A percentile compares a stretch with the other conserved stretches of the same genome.
Evolutionary conservation across 2,113 vertebrate species (phyloP).

Genomic region (Rutilus rutilus): DNA sequence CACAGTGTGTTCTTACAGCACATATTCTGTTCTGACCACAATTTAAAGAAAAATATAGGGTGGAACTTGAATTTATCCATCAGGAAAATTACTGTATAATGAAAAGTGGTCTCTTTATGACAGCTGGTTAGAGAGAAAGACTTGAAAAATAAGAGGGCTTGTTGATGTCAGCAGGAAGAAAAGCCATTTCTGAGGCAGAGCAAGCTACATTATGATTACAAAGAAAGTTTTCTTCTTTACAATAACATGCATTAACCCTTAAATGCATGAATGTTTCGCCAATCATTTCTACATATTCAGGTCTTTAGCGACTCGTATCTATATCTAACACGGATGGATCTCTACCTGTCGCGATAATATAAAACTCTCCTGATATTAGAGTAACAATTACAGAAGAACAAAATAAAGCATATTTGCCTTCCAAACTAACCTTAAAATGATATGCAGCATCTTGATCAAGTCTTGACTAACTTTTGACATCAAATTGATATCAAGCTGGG

Average conservation of each 20-base stretch:
- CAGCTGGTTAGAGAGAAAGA: background rate
- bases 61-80: background rate
- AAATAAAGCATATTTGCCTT: background rate
- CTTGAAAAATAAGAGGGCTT: background rate
- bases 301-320: too few species aligned
- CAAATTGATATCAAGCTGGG: background rate
- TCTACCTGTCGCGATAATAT: too few species aligned
- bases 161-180: background rate
- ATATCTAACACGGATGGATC: too few species aligned
- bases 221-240: background rate
- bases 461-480: background rate
- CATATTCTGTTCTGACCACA: background rate
- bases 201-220: background rate
- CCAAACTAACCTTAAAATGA: background rate
- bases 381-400: too few species aligned
- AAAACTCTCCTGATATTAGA: too few species aligned
- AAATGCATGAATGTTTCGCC: too few species aligned
- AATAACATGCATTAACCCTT: too few species aligned
- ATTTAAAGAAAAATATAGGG: background rate
- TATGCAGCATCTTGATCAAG: background rate
- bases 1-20: background rate
- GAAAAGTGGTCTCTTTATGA: background rate
- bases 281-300: too few species aligned
- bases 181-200: background rate
- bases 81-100: background rate